Evolutionary conservation across 2,888 invertebrate genomes (phyloP).

Genomic region (Apotomis capreana): DNA sequence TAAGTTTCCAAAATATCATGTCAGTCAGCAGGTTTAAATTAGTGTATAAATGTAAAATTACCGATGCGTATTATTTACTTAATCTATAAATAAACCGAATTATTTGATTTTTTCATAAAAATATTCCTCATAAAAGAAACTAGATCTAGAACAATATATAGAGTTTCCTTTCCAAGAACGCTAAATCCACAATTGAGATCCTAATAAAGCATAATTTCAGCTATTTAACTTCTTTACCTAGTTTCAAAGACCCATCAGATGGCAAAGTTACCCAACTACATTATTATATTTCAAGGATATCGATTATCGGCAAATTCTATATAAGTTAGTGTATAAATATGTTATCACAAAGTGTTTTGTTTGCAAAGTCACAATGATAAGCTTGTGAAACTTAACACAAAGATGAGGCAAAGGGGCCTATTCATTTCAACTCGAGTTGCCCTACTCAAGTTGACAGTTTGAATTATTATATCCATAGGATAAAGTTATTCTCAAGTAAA

Average conservation of each 20-base stretch:
- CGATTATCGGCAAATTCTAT: slow-evolving; percentile 14
- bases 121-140: too few relatives aligned
- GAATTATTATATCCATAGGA: slow-evolving; percentile 23
- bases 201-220: neutral
- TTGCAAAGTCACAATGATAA: slow-evolving; percentile 45
- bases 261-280: neutral
- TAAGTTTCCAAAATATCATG: too few relatives aligned
- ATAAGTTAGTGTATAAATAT: neutral
- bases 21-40: too few relatives aligned
- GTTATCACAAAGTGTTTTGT: slow-evolving; percentile 28
- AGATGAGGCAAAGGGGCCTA: slow-evolving; percentile 38
- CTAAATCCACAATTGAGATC: too few relatives aligned
- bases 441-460: slow-evolving; percentile 37
- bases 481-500: slow-evolving; percentile 30
- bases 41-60: too few relatives aligned
- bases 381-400: slow-evolving; percentile 38
- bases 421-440: slow-evolving; percentile 39
- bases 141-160: too few relatives aligned
- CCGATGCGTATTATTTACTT: too few relatives aligned
- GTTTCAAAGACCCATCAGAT: neutral
- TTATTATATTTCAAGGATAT: slow-evolving; percentile 10
- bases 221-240: slow-evolving; percentile 1
- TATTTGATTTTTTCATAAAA: too few relatives aligned
- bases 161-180: too few relatives aligned
- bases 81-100: too few relatives aligned